phyloP scores from a whole-genome alignment of 2,888 invertebrate species.

The Tolmerus cingulatus region DNA sequence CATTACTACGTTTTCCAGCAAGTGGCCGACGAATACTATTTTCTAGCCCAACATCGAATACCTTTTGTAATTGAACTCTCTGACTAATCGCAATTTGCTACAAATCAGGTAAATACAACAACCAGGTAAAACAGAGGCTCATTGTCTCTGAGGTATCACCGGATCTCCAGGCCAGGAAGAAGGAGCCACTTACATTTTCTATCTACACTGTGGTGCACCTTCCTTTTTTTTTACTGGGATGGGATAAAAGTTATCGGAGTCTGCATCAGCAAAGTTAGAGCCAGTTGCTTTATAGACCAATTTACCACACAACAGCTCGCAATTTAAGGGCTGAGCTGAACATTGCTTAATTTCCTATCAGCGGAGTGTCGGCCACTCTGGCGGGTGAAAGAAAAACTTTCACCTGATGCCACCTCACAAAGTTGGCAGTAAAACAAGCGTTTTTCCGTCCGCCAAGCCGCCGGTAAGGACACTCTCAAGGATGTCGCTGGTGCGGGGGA shows the following conservation, averaged over 20 bases:
- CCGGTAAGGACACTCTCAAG: background rate
- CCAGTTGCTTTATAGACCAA: slow-evolving; percentile 4
- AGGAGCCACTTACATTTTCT: background rate
- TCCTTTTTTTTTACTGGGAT: background rate
- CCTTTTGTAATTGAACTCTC: background rate
- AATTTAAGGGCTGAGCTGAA: background rate
- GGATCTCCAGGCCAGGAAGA: background rate
- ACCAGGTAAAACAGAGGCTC: background rate
- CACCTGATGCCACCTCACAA: background rate
- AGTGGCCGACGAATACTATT: background rate
- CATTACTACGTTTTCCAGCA: background rate
- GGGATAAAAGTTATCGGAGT: background rate
- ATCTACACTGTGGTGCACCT: background rate
- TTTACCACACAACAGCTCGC: background rate
- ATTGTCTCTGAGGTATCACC: background rate
- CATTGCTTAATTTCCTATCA: slow-evolving; percentile 15
- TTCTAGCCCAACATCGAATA: background rate
- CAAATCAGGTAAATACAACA: background rate
- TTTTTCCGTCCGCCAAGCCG: background rate
- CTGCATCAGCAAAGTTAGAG: background rate
- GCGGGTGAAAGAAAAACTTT: slow-evolving; percentile 1
- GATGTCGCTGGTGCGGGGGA: background rate
- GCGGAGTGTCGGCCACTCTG: background rate
- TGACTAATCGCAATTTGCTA: background rate
- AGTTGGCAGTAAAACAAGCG: slow-evolving; percentile 5